phyloP scores from a whole-genome alignment of 1,140 invertebrate genomes.

The Teleopsis dalmanni region DNA sequence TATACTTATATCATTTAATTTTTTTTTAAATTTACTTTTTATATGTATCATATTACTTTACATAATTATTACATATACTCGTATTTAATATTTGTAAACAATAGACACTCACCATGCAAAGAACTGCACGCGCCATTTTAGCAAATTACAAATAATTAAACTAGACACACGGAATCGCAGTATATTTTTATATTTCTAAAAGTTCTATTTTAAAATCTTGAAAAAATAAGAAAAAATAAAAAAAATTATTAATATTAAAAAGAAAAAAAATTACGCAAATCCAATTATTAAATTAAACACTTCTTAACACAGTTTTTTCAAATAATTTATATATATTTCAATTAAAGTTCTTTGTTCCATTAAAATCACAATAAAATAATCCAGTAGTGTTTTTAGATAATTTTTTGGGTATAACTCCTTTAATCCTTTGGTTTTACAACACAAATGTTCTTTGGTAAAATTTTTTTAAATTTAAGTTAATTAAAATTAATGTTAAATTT shows the following conservation, averaged over 20 bases:
- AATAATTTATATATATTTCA: neutral
- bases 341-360: no score
- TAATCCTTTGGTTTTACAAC: neutral
- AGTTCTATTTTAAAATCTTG: conserved; percentile 32
- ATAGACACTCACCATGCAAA: conserved; percentile 41
- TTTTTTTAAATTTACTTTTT: no score
- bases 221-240: conserved; percentile 22
- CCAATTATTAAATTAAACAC: conserved; percentile 6
- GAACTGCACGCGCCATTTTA: conserved; percentile 42
- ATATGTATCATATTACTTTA: no score
- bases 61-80: no score
- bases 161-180: conserved; percentile 31
- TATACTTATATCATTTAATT: no score
- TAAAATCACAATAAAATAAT: no score
- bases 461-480: conserved; percentile 2
- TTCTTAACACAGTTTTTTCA: conserved; percentile 8
- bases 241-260: conserved; percentile 15
- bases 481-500: conserved; percentile 11
- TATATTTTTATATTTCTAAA: conserved; percentile 27
- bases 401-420: neutral
- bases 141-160: conserved; percentile 18
- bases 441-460: neutral
- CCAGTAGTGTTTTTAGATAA: conserved; percentile 2
- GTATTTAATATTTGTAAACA: no score
- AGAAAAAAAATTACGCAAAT: conserved; percentile 1